Base-by-base conservation (phyloP, 2,113 vertebrate genomes). In the Nycticryphes semicollaris region DNA sequence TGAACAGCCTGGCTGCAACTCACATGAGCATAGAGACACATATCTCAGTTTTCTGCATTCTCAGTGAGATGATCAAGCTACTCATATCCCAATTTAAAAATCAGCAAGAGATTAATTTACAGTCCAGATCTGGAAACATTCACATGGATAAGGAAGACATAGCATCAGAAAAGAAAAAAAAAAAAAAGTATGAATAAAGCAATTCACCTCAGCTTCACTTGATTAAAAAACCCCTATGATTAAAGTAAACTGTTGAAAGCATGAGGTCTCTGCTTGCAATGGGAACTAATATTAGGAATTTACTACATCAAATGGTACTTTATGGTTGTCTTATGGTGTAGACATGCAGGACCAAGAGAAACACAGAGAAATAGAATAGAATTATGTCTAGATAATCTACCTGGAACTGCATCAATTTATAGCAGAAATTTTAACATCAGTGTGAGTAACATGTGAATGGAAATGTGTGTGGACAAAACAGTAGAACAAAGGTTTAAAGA, bases 71-170 rank as follows among this genome's bases (percentile, higher is more conserved):
- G 75, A 95, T 62, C 28, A 63, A 87, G 63, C 50, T 72, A 50
- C 79, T 90, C 16, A 3, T n/a, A 48, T 16, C 25, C 67, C 68
- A 51, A 12, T 74, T 94, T 75, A 88, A 96, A 86, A 84, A 60
- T 57, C 92, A 77, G 45, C 35, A 63, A 67, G 90, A 90, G n/a
- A 67, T 74, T 70, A 74, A 90, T 96, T 95, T 80, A 68, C 72
- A 59, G 14, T 17, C 50, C 67, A 74, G 41, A 62, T 39, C 30
- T n/a, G 73, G 88, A 73, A 76, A 62, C 41, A 24, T 23, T 73
- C 78, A 25, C 28, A 7, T 13, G 47, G 59, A 57, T 84, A 88
- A 85, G 53, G 64, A 59, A 30, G 62, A 88, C 23, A 75, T 10
- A 82, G 33, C 33, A 75, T 53, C 28, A 79, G 4, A 93, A 69